Percentiles rank a stretch among this genome's conserved stretches.
Evolutionary conservation across 2,113 vertebrate species (phyloP).

Genomic region (Ia io): DNA sequence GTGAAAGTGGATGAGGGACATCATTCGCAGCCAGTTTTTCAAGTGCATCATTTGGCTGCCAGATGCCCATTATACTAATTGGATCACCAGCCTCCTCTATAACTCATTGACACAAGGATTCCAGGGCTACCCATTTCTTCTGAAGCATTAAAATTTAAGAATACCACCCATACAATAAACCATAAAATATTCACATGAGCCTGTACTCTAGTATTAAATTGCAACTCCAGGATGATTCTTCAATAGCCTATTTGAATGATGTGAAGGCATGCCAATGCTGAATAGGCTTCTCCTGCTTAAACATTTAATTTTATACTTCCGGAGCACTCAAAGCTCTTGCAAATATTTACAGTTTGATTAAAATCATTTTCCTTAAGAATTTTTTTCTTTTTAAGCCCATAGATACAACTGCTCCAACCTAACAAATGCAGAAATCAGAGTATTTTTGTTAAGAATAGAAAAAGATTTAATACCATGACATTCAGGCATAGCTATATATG

Average conservation of each 20-base stretch:
- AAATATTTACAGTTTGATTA: background rate
- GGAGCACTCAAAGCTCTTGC: background rate
- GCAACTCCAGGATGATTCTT: constrained; percentile 19
- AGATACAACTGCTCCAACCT: background rate
- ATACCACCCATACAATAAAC: constrained; percentile 41
- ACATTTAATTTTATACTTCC: constrained; percentile 45
- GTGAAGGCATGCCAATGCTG: constrained; percentile 15
- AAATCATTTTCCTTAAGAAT: constrained; percentile 5
- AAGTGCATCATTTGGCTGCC: constrained; percentile 56
- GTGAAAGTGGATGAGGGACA: constrained; percentile 26
- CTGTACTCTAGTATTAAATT: background rate
- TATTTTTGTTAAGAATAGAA: constrained; percentile 39
- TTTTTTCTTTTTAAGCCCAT: constrained; percentile 1
- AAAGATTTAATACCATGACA: background rate
- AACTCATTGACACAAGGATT: constrained; percentile 28
- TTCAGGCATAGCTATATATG: background rate
- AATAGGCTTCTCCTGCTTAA: constrained; percentile 11
- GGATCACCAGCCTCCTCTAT: constrained; percentile 23
- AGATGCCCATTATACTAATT: constrained; percentile 63
- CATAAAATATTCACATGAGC: constrained; percentile 68
- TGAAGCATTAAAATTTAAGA: constrained; percentile 66
- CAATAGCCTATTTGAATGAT: background rate
- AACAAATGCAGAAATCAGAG: constrained; percentile 12
- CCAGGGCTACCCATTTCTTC: constrained; percentile 29
- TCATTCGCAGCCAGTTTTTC: constrained; percentile 39